Conservation (phyloP, 2,888 invertebrate species). For the Arrhopalites spinosus region DNA sequence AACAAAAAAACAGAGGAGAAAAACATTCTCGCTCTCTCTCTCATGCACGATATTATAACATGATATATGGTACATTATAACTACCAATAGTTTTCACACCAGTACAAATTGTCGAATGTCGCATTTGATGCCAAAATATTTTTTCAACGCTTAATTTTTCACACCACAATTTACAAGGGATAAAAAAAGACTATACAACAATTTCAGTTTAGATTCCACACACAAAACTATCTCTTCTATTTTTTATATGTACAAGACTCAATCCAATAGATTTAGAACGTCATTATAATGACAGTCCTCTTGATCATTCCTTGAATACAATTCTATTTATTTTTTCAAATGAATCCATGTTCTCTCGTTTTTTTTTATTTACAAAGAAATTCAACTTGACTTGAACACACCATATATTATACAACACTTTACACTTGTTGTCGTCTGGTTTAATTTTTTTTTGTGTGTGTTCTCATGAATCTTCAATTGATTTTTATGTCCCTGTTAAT, state of each 20-base stretch:
- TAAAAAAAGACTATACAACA: neutral
- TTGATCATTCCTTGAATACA: too few relatives aligned
- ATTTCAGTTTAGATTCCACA: neutral
- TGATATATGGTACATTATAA: neutral
- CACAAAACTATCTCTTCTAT: neutral
- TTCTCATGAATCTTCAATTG: too few relatives aligned
- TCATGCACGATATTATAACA: neutral
- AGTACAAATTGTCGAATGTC: slow-evolving; percentile 48
- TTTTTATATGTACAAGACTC: too few relatives aligned
- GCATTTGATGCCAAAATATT: slow-evolving; percentile 55
- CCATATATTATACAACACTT: too few relatives aligned
- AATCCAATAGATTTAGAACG: neutral
- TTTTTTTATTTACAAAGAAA: too few relatives aligned
- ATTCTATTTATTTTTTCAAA: too few relatives aligned
- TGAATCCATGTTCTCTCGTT: too few relatives aligned
- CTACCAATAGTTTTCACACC: slow-evolving; percentile 30
- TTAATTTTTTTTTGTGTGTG: too few relatives aligned
- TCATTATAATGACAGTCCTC: too few relatives aligned
- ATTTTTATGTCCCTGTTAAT: too few relatives aligned
- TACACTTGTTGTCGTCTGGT: too few relatives aligned
- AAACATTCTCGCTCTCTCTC: neutral
- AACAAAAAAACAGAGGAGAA: neutral
- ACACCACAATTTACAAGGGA: slow-evolving; percentile 40
- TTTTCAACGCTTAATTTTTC: slow-evolving; percentile 56
- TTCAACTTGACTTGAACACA: too few relatives aligned